Conservation (phyloP, 2,113 vertebrate species). For the Chunga burmeisteri region DNA sequence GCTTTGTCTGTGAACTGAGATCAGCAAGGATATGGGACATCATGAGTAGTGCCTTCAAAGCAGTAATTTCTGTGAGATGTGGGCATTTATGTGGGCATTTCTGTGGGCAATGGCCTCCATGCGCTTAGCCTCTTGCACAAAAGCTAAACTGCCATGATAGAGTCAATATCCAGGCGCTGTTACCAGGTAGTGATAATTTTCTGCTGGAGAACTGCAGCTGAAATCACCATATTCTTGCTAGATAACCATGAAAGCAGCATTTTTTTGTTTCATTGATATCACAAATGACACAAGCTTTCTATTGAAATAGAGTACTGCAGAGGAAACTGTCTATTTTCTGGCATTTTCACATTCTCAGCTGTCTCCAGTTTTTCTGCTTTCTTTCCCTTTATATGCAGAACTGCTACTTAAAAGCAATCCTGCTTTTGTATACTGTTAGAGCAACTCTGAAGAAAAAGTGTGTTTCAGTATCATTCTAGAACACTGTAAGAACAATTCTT, state of each 20-base stretch:
- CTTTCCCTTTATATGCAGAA: neutral
- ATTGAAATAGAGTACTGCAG: neutral
- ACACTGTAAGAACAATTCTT: neutral
- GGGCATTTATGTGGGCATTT: neutral
- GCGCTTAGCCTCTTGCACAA: neutral
- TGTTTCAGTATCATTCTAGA: neutral
- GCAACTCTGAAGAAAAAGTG: neutral
- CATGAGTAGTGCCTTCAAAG: neutral
- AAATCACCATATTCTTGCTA: neutral
- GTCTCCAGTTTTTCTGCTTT: neutral
- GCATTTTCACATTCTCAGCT: neutral
- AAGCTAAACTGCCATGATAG: fast-evolving
- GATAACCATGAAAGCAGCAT: neutral
- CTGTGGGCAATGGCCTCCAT: neutral
- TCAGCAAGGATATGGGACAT: neutral
- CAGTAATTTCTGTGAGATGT: neutral
- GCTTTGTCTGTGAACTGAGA: neutral
- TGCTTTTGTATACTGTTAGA: neutral
- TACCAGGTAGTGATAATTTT: neutral
- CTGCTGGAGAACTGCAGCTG: neutral
- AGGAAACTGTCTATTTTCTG: neutral
- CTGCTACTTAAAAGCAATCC: neutral
- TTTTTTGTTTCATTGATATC: neutral
- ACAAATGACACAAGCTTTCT: neutral
- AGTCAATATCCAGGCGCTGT: neutral